Evolutionary conservation across 35 echinoderm and acorn worm species (phyloP), one percentile per base, ranked within the genome.

Genomic region (Strongylocentrotus purpuratus): DNA sequence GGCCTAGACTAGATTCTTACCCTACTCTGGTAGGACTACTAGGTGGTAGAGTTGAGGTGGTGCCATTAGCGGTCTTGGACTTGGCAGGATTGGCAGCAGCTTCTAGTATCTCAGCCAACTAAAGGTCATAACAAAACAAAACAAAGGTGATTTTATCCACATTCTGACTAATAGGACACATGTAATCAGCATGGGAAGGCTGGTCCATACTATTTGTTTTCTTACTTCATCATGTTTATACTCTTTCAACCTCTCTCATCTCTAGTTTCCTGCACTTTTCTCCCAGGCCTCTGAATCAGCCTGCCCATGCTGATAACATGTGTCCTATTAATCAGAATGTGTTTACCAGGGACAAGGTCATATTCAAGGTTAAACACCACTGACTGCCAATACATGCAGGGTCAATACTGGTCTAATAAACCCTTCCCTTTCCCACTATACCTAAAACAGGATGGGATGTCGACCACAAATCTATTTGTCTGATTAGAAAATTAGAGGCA

Each of bases 101-200:
- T 93, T 93, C 91, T n/a, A 93, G 91, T 58, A 93, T 22, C 31
- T 93, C 91, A 58, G 91, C 46, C 45, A 93, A 46, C 91, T 93
- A 33, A 31, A 93, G 48, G 9, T 45, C 32, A 89, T 14, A 89
- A 89, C 65, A 89, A 89, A 89, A 18, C 9, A 32, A 46, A 89
- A 33, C 6, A 46, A 89, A 35, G 52, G 52, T 59, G 17, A 59
- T 59, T 41, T n/a, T n/a, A n/a, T n/a, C n/a, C 35, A 41, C 35
- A 41, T 41, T 41, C 35, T 41, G 35, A 0, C 3, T 3, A 41
- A 41, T 41, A 41, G 35, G 35, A 41, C 35, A 41, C 35, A 41
- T 41, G 35, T 41, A 1, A 41, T 41, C 35, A 41, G n/a, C n/a
- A n/a, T n/a, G n/a, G n/a, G n/a, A n/a, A 50, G 35, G 35, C 50